phyloP scores from a whole-genome alignment of 2,113 vertebrate species.

The Petrocephalus microphthalmus region DNA sequence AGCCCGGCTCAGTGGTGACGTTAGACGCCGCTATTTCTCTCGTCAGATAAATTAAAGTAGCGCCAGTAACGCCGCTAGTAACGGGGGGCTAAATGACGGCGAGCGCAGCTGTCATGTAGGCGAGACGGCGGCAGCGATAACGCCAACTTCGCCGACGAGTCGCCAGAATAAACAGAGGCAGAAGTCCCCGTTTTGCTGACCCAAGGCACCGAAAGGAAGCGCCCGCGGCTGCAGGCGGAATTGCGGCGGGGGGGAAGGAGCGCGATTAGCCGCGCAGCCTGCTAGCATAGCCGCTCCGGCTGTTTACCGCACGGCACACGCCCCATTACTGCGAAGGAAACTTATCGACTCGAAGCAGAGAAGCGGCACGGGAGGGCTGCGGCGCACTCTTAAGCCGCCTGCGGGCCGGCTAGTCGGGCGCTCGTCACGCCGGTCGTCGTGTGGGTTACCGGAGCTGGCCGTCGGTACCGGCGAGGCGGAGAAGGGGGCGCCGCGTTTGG shows the following conservation, averaged over 20 bases:
- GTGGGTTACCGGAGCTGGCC: background rate
- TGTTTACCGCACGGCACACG: conserved; percentile 8
- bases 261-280: background rate
- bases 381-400: background rate
- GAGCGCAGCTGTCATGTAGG: background rate
- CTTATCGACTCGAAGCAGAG: background rate
- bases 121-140: background rate
- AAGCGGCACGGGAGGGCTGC: background rate
- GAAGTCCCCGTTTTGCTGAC: background rate
- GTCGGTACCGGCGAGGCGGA: background rate
- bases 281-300: background rate
- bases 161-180: background rate
- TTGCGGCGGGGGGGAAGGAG: background rate
- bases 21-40: background rate
- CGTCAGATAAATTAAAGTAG: background rate
- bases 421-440: background rate
- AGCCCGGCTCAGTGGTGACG: background rate
- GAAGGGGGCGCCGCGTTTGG: background rate
- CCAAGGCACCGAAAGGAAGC: background rate
- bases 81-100: background rate
- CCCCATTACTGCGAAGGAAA: background rate
- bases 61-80: background rate
- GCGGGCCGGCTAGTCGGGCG: background rate
- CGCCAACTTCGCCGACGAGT: background rate
- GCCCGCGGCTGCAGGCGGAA: background rate